Conservation (phyloP, 2,888 invertebrate species). For the Caenorhabditis panamensis region DNA sequence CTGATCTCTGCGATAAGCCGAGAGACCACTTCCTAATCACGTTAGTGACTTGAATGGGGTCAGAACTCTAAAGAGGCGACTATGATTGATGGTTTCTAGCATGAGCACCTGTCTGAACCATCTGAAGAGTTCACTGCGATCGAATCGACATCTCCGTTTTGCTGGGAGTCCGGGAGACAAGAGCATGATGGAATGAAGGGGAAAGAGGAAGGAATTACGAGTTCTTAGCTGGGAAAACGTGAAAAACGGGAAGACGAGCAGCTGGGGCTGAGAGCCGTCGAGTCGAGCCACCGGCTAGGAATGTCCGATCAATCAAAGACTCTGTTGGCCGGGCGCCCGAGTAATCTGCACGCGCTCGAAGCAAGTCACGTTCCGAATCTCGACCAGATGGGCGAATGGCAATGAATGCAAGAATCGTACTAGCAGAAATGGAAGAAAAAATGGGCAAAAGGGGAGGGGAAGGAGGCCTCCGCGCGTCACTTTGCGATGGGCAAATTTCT, state of each 20-base stretch:
- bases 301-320: constrained; percentile 35
- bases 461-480: too few relatives aligned
- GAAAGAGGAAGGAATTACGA: too few relatives aligned
- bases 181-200: neutral
- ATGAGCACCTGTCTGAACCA: constrained; percentile 38
- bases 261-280: too few relatives aligned
- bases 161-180: neutral
- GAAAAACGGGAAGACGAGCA: constrained; percentile 12
- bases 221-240: constrained; percentile 26
- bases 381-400: too few relatives aligned
- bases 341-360: constrained; percentile 27
- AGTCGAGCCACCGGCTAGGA: neutral
- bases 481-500: constrained; percentile 35
- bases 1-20: too few relatives aligned
- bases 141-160: constrained; percentile 16
- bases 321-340: neutral
- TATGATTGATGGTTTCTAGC: too few relatives aligned
- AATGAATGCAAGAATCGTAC: neutral
- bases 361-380: constrained; percentile 27
- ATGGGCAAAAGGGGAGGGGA: constrained; percentile 7
- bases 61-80: neutral
- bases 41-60: neutral
- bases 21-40: constrained; percentile 6
- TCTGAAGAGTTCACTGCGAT: constrained; percentile 20
- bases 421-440: constrained; percentile 9